Evolutionary conservation across 2,113 vertebrate species (phyloP), one percentile per base, ranked within the genome.

Genomic region (Pongo pygmaeus): DNA sequence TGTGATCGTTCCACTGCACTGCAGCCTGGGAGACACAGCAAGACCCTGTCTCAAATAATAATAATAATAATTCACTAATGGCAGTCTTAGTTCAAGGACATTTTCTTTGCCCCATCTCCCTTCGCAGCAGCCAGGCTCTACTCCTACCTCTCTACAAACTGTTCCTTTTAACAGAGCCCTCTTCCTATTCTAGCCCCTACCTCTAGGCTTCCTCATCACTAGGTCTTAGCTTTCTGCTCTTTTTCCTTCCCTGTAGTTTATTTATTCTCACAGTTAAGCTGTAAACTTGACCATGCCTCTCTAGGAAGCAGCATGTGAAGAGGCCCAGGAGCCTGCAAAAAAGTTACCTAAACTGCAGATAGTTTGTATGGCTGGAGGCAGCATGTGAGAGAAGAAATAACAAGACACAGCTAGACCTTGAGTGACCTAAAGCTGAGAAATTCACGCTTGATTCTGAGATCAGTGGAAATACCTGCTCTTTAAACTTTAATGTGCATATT

Each of bases 391-490:
- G 30, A 80, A 75, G 35, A 48, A 92, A 61, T 22, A 69, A 55
- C 25, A 10, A 89, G 48, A 40, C 13, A 78, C 32, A 87, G n/a
- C 75, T 61, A 50, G 84, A 88, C 40, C 48, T 72, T 18, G 9
- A 84, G 18, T 38, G 89, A 93, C 50, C 59, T 59, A 78, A 92
- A 85, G 30, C 52, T 38, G 64, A 85, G 35, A 77, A 32, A 50
- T 52, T 93, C 74, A 69, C 2, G 12, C 27, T 64, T 50, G 35
- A 90, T 69, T 64, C 9, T 72, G 57, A 93, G 77, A 84, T 67
- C 35, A 35, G 57, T 74, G 72, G 81, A 91, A 86, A 91, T 59
- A 69, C 2, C 64, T 87, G 43, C 69, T 94, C 93, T 95, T 91
- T 70, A 91, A 74, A 77, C 8, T 23, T 83, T 59, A 64, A 32